Percentiles rank a stretch among this genome's conserved stretches.
These are phyloP conservation scores for Lordiphosa collinella DNA, from an alignment of 1,140 invertebrate genomes.

Conservation along the genomic window DNA sequence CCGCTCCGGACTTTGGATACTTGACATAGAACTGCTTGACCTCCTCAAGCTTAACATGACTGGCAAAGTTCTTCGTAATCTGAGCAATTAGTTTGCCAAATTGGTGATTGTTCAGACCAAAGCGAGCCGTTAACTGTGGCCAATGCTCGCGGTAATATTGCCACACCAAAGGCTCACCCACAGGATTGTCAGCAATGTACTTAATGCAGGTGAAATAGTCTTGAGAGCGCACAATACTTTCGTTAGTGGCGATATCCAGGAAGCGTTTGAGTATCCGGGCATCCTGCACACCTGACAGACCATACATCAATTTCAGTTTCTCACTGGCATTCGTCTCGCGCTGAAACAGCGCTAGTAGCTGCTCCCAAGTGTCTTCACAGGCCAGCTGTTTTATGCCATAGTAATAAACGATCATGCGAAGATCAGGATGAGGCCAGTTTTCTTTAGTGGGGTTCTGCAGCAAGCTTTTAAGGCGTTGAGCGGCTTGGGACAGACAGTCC, in stretches of 20 bases:
- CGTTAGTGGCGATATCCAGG: slow-evolving; percentile 85
- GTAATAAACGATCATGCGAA: slow-evolving; percentile 85
- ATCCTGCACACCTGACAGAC: slow-evolving; percentile 85
- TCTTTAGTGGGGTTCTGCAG: slow-evolving; percentile 72
- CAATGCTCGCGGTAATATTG: slow-evolving; percentile 89
- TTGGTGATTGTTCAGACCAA: slow-evolving; percentile 89
- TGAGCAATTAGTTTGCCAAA: slow-evolving; percentile 86
- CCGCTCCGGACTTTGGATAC: slow-evolving; percentile 93
- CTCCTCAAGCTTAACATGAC: slow-evolving; percentile 86
- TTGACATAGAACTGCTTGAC: slow-evolving; percentile 88
- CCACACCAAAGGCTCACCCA: slow-evolving; percentile 89
- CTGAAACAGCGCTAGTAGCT: slow-evolving; percentile 86
- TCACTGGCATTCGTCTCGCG: slow-evolving; percentile 88
- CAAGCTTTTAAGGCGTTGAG: slow-evolving; percentile 82
- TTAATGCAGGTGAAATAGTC: slow-evolving; percentile 89
- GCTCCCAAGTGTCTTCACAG: slow-evolving; percentile 85
- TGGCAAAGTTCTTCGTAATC: slow-evolving; percentile 86
- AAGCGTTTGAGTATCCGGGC: slow-evolving; percentile 82
- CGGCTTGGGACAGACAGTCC: slow-evolving; percentile 82
- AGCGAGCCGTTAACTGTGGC: slow-evolving; percentile 86
- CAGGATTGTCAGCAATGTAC: slow-evolving; percentile 86
- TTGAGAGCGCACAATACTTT: slow-evolving; percentile 88
- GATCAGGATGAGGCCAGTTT: slow-evolving; percentile 86
- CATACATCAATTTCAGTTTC: slow-evolving; percentile 85
- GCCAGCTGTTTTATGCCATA: slow-evolving; percentile 82